Evolutionary conservation across 2,888 invertebrate species (phyloP), one percentile per base, ranked within the genome.

Genomic region (Cheilosia pagana): DNA sequence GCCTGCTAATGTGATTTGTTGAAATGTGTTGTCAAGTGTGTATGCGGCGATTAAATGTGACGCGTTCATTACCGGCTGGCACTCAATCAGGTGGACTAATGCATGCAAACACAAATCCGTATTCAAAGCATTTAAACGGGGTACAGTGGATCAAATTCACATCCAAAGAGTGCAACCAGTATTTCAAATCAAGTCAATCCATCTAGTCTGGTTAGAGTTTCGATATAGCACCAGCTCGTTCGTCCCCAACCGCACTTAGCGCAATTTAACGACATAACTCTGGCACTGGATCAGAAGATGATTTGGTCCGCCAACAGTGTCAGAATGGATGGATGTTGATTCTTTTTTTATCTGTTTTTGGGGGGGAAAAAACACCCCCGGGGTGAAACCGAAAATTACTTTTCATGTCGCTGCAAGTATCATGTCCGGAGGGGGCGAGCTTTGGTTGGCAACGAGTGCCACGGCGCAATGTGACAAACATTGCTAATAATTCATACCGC

Each of bases 401-500:
- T 83, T 83, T 79, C 79, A 79, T 74, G 74, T 83, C 25, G 74
- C 28, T 63, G 25, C 25, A 25, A 10, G 35, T 35, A 41, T 28
- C 16, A 19, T 65, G 53, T 48, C 45, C 76, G 62, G 12, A 21
- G 48, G 48, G 21, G 52, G n/a, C 25, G 23, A 19, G 12, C 28
- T 23, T n/a, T n/a, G n/a, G n/a, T n/a, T 23, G 53, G 35, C 52
- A 48, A 43, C 71, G 53, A 62, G 52, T 43, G 63, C 48, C 45
- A 57, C 31, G 23, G 52, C 35, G 52, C 35, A 63, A 63, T 76
- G 77, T 77, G 71, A 72, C 82, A 81, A 65, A 77, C 81, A 65
- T 60, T 75, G 81, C 77, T 82, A 71, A 77, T 82, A 77, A 82
- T 82, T 82, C 82, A 82, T 82, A 82, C 60, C 71, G 77, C 71